These are phyloP conservation scores for Lacanobia wlatinum DNA, from an alignment of 2,888 invertebrate species.

Conservation along the genomic window DNA sequence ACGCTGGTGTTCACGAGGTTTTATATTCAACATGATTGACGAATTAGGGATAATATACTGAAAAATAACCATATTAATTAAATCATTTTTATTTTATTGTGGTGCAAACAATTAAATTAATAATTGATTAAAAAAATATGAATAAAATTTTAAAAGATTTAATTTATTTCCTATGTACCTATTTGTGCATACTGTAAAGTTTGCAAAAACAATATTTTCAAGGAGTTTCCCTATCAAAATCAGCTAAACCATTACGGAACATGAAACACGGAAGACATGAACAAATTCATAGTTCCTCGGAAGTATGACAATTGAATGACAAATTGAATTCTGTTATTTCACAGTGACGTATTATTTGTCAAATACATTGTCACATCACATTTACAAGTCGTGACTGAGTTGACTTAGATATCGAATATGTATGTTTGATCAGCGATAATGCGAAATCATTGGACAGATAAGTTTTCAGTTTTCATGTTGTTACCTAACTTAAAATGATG, in stretches of 20 bases:
- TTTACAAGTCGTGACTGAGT: constrained; percentile 48
- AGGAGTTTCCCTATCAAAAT: constrained; percentile 1
- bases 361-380: constrained; percentile 42
- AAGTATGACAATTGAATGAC: not conserved
- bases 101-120: too few species aligned
- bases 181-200: not conserved
- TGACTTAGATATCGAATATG: constrained; percentile 49
- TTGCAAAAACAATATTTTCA: not conserved
- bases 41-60: too few species aligned
- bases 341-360: constrained; percentile 10
- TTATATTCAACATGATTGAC: too few species aligned
- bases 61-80: too few species aligned
- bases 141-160: too few species aligned
- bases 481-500: constrained; percentile 2
- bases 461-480: constrained; percentile 13
- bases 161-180: not conserved
- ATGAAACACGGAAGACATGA: not conserved
- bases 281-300: not conserved
- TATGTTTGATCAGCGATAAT: constrained; percentile 26
- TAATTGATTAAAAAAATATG: too few species aligned
- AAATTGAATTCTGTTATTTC: not conserved
- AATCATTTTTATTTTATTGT: too few species aligned
- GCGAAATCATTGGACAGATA: constrained; percentile 33
- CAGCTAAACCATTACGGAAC: not conserved
- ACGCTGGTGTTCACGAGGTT: too few species aligned